Percentiles rank a stretch among this genome's conserved stretches.
Conservation (phyloP, 2,113 vertebrate genomes). For the Cephalopholis sonnerati region DNA sequence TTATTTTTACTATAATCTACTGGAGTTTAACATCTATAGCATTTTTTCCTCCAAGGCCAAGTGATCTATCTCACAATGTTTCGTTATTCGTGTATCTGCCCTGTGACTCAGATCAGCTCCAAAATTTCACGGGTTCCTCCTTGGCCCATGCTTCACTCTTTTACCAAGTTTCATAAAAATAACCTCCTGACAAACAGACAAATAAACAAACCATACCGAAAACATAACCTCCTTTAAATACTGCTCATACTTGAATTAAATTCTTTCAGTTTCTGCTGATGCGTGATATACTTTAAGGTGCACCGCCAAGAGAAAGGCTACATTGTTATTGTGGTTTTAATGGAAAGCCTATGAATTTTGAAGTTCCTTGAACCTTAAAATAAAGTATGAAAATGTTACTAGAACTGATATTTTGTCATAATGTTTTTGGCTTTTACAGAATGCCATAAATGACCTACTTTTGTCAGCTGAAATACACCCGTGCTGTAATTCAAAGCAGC, state of each 20-base stretch:
- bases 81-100: no score
- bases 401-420: not conserved
- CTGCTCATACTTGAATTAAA: not conserved
- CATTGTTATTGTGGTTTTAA: not conserved
- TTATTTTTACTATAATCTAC: no score
- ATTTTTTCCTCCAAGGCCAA: no score
- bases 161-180: no score
- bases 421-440: not conserved
- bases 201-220: no score
- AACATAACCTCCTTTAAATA: no score
- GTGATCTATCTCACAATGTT: no score
- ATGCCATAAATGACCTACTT: not conserved
- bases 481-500: constrained; percentile 11
- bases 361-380: not conserved
- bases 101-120: no score
- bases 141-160: no score
- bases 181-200: no score
- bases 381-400: not conserved
- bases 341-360: not conserved
- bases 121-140: no score
- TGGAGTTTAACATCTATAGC: no score
- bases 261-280: not conserved
- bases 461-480: not conserved
- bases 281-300: not conserved
- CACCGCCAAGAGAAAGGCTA: not conserved